Conservation (phyloP, 2,888 invertebrate species). For the Pollenia griseotomentosa region DNA sequence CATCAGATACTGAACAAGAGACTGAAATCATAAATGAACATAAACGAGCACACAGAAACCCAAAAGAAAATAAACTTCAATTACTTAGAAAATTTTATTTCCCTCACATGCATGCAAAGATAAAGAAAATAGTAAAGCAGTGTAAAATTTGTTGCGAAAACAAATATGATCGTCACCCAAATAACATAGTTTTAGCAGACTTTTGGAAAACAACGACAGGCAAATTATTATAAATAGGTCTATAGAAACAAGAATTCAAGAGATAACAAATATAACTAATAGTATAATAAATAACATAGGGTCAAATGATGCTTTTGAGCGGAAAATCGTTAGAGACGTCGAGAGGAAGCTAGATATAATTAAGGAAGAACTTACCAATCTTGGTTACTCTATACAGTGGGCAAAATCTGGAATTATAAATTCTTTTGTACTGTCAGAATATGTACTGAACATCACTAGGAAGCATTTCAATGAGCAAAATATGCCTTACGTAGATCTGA, state of each 20-base stretch:
- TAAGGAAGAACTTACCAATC: too few relatives aligned
- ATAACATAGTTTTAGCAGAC: slow-evolving; percentile 11
- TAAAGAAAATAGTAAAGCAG: slow-evolving; percentile 24
- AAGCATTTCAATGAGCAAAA: too few relatives aligned
- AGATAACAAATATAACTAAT: slow-evolving; percentile 31
- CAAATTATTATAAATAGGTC: slow-evolving; percentile 22
- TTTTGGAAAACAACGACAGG: slow-evolving; percentile 22
- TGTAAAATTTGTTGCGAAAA: slow-evolving; percentile 42
- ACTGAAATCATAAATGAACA: slow-evolving; percentile 30
- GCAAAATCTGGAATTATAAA: too few relatives aligned
- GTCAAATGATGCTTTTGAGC: not conserved
- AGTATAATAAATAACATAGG: slow-evolving; percentile 10
- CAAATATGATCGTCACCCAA: slow-evolving; percentile 45
- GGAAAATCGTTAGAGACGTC: not conserved
- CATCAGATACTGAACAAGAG: slow-evolving; percentile 13
- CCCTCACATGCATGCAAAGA: slow-evolving; percentile 23
- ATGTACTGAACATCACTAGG: too few relatives aligned
- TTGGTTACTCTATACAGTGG: too few relatives aligned
- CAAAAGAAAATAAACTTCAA: slow-evolving; percentile 34
- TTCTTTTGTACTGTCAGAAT: too few relatives aligned
- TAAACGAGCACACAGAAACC: slow-evolving; percentile 18
- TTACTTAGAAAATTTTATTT: slow-evolving; percentile 20
- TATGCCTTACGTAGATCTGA: too few relatives aligned
- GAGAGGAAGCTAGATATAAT: not conserved
- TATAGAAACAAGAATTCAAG: slow-evolving; percentile 30